Percentiles rank a stretch among this genome's conserved stretches.
Conservation (phyloP, 64 coral and sea anemone species). For the Anthopleura sola region DNA sequence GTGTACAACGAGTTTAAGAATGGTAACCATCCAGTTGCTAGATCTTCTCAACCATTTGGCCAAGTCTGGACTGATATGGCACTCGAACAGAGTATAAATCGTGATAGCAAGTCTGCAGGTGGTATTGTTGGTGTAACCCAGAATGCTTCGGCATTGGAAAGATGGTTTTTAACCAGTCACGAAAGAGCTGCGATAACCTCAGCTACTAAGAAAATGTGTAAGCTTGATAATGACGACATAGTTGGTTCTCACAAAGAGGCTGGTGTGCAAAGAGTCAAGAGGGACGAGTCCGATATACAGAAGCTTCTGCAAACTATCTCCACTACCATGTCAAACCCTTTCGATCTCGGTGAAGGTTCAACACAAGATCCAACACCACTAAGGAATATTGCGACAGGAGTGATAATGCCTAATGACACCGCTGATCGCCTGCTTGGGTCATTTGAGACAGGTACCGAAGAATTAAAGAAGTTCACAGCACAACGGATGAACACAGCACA, state of each 20-base stretch:
- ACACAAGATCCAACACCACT: conserved; percentile 1
- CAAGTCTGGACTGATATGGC: conserved; percentile 36
- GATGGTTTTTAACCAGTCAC: conserved; percentile 52
- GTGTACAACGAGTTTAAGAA: conserved; percentile 7
- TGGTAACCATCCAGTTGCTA: not conserved
- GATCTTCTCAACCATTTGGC: not conserved
- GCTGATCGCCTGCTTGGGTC: not conserved
- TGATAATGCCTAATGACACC: conserved; percentile 8
- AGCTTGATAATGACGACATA: conserved; percentile 9
- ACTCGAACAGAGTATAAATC: conserved; percentile 19
- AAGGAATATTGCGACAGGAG: conserved; percentile 42
- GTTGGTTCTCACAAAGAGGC: conserved; percentile 32
- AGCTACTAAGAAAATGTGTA: conserved; percentile 23
- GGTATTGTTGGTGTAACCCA: conserved; percentile 33
- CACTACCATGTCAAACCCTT: conserved; percentile 31
- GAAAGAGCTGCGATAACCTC: conserved; percentile 43
- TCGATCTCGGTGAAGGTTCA: conserved; percentile 3
- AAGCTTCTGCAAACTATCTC: not conserved
- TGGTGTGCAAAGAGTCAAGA: not conserved
- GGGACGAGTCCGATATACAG: conserved; percentile 33
- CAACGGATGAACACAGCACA: too few relatives aligned
- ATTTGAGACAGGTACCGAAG: too few relatives aligned
- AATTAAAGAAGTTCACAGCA: too few relatives aligned
- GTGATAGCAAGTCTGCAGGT: conserved; percentile 19
- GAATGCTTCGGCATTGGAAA: conserved; percentile 36